These are phyloP conservation scores for Sepioteuthis lessoniana DNA, from an alignment of 2,888 invertebrate species.

Conservation along the genomic window DNA sequence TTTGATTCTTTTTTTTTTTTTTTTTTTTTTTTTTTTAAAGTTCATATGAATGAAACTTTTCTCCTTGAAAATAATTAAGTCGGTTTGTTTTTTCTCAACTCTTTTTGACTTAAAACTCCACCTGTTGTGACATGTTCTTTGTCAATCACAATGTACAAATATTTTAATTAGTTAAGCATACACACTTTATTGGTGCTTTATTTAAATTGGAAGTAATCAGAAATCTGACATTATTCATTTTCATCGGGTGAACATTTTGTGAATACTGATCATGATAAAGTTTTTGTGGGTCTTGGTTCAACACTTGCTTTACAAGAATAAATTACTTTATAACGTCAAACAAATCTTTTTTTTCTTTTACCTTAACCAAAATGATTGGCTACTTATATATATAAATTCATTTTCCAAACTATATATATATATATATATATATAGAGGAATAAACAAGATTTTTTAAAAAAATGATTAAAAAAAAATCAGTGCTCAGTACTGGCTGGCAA, in stretches of 20 bases:
- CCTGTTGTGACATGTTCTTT: background rate
- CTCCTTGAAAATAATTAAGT: background rate
- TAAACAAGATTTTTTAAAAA: too few species aligned
- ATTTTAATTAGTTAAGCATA: background rate
- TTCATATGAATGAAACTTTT: too few species aligned
- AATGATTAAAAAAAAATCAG: too few species aligned
- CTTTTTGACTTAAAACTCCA: background rate
- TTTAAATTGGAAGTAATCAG: background rate
- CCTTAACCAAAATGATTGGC: too few species aligned
- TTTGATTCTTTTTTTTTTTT: too few species aligned
- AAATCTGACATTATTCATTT: background rate
- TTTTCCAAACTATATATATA: too few species aligned
- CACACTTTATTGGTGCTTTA: background rate
- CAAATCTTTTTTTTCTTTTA: background rate
- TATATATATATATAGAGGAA: too few species aligned
- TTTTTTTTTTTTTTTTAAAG: too few species aligned
- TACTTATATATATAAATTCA: too few species aligned
- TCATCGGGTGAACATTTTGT: background rate
- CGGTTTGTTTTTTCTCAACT: background rate
- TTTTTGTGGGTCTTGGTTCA: background rate
- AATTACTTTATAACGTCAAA: background rate
- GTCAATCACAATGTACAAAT: background rate
- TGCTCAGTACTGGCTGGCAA: too few species aligned
- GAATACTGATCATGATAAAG: background rate
- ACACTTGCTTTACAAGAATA: background rate